These are phyloP conservation scores for Protomyctophum bolini DNA, from an alignment of 2,113 vertebrate genomes.

Conservation along the genomic window DNA sequence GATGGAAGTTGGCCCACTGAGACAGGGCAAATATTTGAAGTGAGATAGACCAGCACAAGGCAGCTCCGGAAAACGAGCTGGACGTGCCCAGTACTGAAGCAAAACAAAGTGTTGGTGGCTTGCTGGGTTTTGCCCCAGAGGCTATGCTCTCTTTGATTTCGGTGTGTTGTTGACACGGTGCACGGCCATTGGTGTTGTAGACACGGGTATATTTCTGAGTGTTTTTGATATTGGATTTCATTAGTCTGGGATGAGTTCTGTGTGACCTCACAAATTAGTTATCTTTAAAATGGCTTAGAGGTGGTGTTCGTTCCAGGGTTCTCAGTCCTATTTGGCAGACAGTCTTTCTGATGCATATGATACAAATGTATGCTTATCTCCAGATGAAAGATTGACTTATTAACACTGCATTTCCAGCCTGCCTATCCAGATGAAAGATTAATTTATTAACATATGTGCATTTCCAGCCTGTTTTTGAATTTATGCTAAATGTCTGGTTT, in stretches of 20 bases:
- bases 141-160: background rate
- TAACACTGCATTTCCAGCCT: background rate
- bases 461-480: background rate
- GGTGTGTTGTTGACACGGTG: too few species aligned
- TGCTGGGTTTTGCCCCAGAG: too few species aligned
- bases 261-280: too few species aligned
- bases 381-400: background rate
- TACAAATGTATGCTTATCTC: background rate
- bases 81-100: conserved; percentile 5
- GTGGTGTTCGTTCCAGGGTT: conserved; percentile 43
- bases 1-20: background rate
- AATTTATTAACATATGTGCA: background rate
- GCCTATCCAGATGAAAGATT: background rate
- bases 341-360: background rate
- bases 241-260: too few species aligned
- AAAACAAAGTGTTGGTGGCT: background rate
- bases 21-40: conserved; percentile 13
- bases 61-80: background rate
- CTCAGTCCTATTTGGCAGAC: conserved; percentile 12
- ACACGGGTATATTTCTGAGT: background rate
- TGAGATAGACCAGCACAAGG: conserved; percentile 1
- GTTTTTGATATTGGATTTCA: too few species aligned
- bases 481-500: conserved; percentile 19
- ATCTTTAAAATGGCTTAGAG: background rate
- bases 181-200: background rate